Base-by-base conservation (phyloP, 2,888 invertebrate species). In the Hesperia comma region DNA sequence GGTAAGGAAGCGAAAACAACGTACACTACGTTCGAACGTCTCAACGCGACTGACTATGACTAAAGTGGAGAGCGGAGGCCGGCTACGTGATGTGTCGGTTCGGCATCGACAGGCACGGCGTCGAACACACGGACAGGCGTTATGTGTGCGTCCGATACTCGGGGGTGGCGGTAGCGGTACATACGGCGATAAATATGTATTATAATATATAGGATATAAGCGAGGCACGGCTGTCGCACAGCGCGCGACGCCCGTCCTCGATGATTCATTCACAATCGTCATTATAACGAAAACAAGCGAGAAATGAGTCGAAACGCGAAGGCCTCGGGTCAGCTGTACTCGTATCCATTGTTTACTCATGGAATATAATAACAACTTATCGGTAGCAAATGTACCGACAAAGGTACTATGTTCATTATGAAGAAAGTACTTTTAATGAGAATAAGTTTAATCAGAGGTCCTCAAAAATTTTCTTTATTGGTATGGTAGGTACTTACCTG, bases 1-100 rank as follows among this genome's bases (percentile, higher is more conserved):
- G 75, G 74, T 72, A 78, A 74, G 69, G 75, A 71, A 72, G 74
- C 72, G 72, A 68, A 69, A 72, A 71, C 68, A 70, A 74, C 85
- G 88, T 84, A 80, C 86, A 86, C 87, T 78, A 72, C 75, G 75
- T 71, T 73, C 79, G 81, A 79, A 78, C 80, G 85, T 82, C 82
- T 81, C 82, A 82, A 80, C 74, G 79, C 85, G 85, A 90, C 90
- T 90, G 87, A 69, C 75, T 90, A n/a, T 86, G 68, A 74, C 72
- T 60, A 67, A 26, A 51, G 14, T 26, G 14, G 6, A 14, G 51
- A 26, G n/a, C 12, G 49, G 49, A 15, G 10, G 10, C 49, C 43
- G 43, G 43, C 15, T 15, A 46, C 43, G 49, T 51, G 51, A 51
- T 76, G 73, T 71, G 63, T 72, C 67, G 71, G 61, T 71, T 69